A percentile compares a stretch with the other conserved stretches of the same genome.
phyloP scores from a whole-genome alignment of 2,797 vertebrate genomes.

The Gymnopithys bicolor region DNA sequence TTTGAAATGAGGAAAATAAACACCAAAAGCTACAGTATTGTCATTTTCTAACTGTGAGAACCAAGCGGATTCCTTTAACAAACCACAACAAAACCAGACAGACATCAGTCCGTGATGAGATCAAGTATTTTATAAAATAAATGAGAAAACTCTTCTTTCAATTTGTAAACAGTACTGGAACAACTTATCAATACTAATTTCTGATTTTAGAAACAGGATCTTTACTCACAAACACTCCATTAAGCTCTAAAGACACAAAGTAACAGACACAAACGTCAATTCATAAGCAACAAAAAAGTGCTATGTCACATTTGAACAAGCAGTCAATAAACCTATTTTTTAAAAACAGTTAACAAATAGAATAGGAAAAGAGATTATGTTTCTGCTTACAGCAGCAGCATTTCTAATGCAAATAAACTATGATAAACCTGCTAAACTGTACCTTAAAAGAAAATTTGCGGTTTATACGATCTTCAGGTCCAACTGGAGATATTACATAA shows the following conservation, averaged over 20 bases:
- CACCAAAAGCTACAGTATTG: not conserved
- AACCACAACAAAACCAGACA: not conserved
- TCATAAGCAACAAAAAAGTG: not conserved
- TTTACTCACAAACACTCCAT: not conserved
- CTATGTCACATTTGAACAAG: not conserved
- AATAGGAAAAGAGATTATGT: not conserved
- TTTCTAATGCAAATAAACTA: not conserved
- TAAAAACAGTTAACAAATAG: not conserved
- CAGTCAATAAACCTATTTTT: not conserved
- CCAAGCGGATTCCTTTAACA: not conserved
- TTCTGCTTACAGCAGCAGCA: not conserved
- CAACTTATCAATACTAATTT: not conserved
- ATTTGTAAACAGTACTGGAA: not conserved
- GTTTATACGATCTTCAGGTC: conserved; percentile 92
- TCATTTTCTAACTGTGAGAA: not conserved
- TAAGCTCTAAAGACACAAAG: not conserved
- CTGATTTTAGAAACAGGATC: not conserved
- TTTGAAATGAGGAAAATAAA: not conserved
- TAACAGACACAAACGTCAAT: not conserved
- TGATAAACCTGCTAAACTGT: conserved; percentile 11
- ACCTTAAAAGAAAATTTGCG: conserved; percentile 99
- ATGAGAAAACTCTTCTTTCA: not conserved
- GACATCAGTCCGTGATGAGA: not conserved
- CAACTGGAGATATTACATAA: conserved; percentile 91
- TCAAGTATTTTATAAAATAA: not conserved